phyloP scores from a whole-genome alignment of 1,140 invertebrate genomes.

The Cheumatopsyche charites region DNA sequence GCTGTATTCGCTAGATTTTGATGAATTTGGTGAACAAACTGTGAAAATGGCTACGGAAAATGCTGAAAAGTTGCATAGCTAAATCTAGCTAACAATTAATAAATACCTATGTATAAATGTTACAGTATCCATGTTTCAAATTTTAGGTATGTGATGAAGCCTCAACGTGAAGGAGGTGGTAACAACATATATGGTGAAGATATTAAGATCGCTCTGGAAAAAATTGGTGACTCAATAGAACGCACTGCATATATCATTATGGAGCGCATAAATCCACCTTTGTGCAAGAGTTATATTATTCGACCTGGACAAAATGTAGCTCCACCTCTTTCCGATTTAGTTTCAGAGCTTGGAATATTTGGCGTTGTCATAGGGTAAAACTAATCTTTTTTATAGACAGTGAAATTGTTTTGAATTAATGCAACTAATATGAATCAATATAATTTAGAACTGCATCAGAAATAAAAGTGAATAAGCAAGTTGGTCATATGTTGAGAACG shows the following conservation, averaged over 20 bases:
- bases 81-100: background rate
- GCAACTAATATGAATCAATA: background rate
- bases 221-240: conserved; percentile 70
- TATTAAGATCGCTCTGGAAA: conserved; percentile 69
- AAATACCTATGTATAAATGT: too few relatives aligned
- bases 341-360: conserved; percentile 95
- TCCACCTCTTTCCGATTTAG: conserved; percentile 67
- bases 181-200: conserved; percentile 93
- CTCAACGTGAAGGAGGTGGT: conserved; percentile 96
- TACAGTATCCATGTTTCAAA: conserved; percentile 29
- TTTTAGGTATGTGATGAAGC: conserved; percentile 88
- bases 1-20: conserved; percentile 87
- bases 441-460: conserved; percentile 69
- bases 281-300: conserved; percentile 84
- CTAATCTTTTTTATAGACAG: background rate
- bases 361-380: conserved; percentile 86
- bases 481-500: conserved; percentile 91
- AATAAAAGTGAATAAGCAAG: conserved; percentile 76
- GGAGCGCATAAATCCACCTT: conserved; percentile 85
- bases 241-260: conserved; percentile 92
- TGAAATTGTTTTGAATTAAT: background rate
- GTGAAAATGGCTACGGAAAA: conserved; percentile 81
- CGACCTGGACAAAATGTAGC: conserved; percentile 64
- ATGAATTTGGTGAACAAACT: conserved; percentile 77
- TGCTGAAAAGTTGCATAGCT: conserved; percentile 65